Evolutionary conservation across 23 tunicate species (phyloP).

Genomic region (Trididemnum clinides): DNA sequence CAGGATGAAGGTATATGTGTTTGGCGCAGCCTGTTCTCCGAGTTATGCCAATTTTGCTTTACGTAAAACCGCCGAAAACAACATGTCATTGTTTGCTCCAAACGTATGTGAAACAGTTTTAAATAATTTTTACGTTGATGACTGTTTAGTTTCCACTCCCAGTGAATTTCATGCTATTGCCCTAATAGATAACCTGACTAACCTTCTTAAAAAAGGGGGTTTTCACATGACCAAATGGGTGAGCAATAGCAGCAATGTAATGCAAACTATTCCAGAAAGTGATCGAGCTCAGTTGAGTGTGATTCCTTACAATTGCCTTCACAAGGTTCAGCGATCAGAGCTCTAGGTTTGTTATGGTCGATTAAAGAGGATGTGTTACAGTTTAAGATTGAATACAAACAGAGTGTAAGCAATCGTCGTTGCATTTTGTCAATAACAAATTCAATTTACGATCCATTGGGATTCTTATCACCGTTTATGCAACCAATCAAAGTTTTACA

Average conservation of each 20-base stretch:
- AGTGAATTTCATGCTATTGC: not conserved
- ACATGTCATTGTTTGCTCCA: not conserved
- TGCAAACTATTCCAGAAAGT: not conserved
- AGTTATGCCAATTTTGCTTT: constrained; percentile 50
- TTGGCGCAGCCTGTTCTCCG: constrained; percentile 60
- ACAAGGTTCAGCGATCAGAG: not conserved
- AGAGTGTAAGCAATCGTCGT: not conserved
- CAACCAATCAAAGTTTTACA: not conserved
- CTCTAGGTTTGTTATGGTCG: not conserved
- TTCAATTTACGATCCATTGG: constrained; percentile 40
- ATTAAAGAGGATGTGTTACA: not conserved
- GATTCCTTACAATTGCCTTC: not conserved
- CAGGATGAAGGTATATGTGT: constrained; percentile 34
- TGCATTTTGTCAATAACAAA: not conserved
- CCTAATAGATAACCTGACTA: not conserved
- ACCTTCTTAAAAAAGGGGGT: not conserved
- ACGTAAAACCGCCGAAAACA: constrained; percentile 30
- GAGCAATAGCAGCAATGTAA: not conserved
- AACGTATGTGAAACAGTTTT: constrained; percentile 2
- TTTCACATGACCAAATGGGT: constrained; percentile 21
- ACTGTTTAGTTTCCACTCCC: constrained; percentile 21
- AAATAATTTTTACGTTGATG: constrained; percentile 51
- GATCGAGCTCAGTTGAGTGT: not conserved
- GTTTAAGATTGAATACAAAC: not conserved
- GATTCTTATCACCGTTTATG: constrained; percentile 31